Conservation (phyloP, 1,140 invertebrate species). For the Rhopalosiphum maidis region DNA sequence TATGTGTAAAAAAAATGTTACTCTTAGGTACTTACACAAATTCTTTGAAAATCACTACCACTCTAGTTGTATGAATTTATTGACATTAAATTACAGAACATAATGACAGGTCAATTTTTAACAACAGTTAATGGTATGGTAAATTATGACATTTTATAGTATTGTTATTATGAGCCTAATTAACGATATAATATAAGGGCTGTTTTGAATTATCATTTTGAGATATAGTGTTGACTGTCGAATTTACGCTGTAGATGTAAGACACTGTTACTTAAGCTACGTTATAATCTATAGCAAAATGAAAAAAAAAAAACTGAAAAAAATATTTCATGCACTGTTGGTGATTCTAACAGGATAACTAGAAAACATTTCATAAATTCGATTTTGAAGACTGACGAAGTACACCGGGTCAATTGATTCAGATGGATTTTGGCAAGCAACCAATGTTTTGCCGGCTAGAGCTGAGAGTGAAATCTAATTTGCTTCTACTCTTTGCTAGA, state of each 20-base stretch:
- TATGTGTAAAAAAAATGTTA: background rate
- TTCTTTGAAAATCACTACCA: background rate
- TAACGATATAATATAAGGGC: background rate
- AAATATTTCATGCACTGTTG: background rate
- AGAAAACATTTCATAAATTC: conserved; percentile 3
- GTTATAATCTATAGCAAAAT: background rate
- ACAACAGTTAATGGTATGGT: background rate
- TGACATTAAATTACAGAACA: background rate
- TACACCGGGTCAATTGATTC: conserved; percentile 4
- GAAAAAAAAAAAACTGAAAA: background rate
- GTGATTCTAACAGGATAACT: background rate
- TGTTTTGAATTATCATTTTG: background rate
- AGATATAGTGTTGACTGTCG: background rate
- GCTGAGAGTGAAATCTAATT: background rate
- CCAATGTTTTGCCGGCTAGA: background rate
- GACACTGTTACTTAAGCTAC: background rate
- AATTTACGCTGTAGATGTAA: background rate
- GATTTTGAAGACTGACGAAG: background rate
- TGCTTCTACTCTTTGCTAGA: background rate
- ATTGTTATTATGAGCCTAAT: background rate
- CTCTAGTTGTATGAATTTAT: conserved; percentile 3
- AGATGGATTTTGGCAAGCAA: conserved; percentile 22
- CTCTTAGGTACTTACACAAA: background rate
- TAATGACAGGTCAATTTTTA: background rate
- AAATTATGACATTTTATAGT: background rate